phyloP scores from a whole-genome alignment of 2,113 vertebrate species.

The Antechinus stuartii region DNA sequence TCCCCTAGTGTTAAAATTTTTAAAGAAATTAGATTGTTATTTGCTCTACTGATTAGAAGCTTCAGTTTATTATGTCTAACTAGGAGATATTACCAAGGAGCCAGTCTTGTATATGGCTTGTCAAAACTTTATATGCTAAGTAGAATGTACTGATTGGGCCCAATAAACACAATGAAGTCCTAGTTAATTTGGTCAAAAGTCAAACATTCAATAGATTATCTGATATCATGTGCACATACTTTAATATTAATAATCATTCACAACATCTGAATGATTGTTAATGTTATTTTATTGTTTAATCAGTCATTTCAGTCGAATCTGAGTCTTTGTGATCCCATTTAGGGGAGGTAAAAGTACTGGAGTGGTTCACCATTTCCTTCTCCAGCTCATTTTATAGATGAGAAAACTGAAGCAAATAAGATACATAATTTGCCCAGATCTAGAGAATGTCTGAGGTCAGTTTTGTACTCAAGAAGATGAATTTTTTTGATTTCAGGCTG shows the following conservation, averaged over 20 bases:
- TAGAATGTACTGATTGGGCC: not conserved
- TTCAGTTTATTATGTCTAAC: not conserved
- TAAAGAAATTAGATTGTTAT: not conserved
- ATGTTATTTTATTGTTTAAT: not conserved
- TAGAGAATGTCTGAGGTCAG: not conserved
- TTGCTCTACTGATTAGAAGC: not conserved
- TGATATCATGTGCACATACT: not conserved
- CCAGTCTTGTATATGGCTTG: not conserved
- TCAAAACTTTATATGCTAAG: not conserved
- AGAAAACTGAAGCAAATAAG: not conserved
- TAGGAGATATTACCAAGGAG: not conserved
- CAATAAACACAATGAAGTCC: not conserved
- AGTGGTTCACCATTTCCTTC: not conserved
- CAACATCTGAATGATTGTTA: not conserved
- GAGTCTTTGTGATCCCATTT: not conserved
- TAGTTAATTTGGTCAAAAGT: not conserved
- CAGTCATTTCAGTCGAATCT: not conserved
- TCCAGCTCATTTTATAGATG: not conserved
- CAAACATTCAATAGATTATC: not conserved
- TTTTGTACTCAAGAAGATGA: not conserved
- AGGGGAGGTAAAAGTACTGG: not conserved
- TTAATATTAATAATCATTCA: not conserved
- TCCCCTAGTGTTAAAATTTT: too few relatives aligned
- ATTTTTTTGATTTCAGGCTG: not conserved
- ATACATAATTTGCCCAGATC: not conserved